These are phyloP conservation scores for Corvus moneduloides DNA, from an alignment of 2,113 vertebrate genomes.

Conservation along the genomic window DNA sequence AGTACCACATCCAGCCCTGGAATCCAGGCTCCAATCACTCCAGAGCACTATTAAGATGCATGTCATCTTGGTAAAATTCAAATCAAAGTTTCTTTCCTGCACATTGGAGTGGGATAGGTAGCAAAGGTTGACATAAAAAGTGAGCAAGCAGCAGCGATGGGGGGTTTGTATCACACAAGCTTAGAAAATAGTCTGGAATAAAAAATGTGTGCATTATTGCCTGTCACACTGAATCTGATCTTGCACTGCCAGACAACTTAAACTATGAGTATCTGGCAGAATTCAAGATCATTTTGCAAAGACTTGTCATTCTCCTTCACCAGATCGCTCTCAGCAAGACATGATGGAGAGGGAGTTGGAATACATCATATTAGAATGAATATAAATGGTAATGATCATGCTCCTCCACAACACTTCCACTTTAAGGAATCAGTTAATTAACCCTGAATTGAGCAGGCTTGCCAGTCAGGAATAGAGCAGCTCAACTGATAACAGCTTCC, in stretches of 20 bases:
- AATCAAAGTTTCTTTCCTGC: neutral
- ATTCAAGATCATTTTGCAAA: neutral
- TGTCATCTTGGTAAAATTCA: neutral
- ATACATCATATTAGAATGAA: neutral
- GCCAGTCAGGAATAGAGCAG: neutral
- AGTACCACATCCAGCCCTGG: neutral
- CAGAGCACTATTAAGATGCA: neutral
- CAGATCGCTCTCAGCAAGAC: neutral
- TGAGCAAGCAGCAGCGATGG: neutral
- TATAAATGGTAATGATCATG: neutral
- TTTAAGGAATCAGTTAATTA: constrained; percentile 26
- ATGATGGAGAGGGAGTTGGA: neutral
- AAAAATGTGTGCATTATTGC: neutral
- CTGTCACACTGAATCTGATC: neutral
- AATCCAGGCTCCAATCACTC: neutral
- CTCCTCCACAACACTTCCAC: neutral
- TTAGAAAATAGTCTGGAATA: neutral
- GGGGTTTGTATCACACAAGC: neutral
- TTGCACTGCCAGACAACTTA: neutral
- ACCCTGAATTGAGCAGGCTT: neutral
- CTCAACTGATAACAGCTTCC: neutral
- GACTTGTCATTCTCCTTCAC: neutral
- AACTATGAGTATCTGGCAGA: neutral
- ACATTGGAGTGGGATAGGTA: neutral
- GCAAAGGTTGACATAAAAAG: neutral